Evolutionary conservation across 2,797 vertebrate species (phyloP), one percentile per base, ranked within the genome.

Genomic region (Heteromormyrus szaboi): DNA sequence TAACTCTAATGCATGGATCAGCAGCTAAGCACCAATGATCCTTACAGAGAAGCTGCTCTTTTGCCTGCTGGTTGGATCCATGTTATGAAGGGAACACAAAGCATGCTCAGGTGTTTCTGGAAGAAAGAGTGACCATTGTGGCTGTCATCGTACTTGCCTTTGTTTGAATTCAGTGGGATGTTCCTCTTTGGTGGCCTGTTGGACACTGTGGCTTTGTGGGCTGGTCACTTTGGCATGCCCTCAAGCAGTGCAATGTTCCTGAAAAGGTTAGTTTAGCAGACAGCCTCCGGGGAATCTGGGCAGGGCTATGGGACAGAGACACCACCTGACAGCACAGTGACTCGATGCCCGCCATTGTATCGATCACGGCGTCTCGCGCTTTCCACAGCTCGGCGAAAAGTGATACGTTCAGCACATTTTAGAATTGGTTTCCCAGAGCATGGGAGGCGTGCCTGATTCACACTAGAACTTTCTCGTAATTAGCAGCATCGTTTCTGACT

Each of bases 1-100:
- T 25, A n/a, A 51, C 44, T 83, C 12, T 46, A 25, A 33, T 85
- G 89, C 89, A 88, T 85, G 89, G 56, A 87, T 87, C 86, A 83
- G 51, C n/a, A 12, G 11, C 53, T 29, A 62, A 53, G 33, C 33
- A 76, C 48, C 62, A 25, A 86, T 17, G 19, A 5, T 79, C 33
- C 68, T 19, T 37, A 62, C 11, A 25, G 68, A 50, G 85, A 6
- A 89, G n/a, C 22, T 19, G 33, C 29, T 59, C 29, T 14, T 54
- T 59, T 33, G 33, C 37, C 37, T 46, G 51, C 19, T 19, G 37
- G 29, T 37, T 19, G 17, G 33, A 53, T 59, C 29, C 50, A 86
- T 17, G 19, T 37, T 46, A 51, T 51, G 46, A 29, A 50, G 48
- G n/a, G 9, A 50, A 51, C 46, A 48, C n/a, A 85, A 3, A 25